These are phyloP conservation scores for Tetragnatha versicolor DNA, from an alignment of 1,140 invertebrate species.

Conservation along the genomic window DNA sequence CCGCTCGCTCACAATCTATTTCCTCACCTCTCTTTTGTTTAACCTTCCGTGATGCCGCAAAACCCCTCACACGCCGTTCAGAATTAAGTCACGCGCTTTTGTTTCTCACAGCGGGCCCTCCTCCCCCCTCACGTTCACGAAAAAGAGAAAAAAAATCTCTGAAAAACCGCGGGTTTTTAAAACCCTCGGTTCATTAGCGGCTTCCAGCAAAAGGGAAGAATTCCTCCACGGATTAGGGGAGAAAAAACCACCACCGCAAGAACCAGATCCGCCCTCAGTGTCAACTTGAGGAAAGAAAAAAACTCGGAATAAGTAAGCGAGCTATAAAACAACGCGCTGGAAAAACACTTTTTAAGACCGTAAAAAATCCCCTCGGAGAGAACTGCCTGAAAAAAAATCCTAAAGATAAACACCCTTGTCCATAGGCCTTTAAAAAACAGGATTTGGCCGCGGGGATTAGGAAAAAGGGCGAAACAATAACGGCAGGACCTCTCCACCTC, in stretches of 20 bases:
- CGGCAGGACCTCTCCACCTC: no score
- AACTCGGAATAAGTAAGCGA: neutral
- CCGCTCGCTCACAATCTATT: no score
- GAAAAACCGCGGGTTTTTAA: neutral
- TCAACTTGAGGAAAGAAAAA: neutral
- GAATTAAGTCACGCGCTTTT: no score
- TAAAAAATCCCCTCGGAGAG: neutral
- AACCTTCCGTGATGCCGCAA: no score
- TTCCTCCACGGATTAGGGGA: slow-evolving; percentile 20
- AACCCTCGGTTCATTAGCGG: slow-evolving; percentile 36
- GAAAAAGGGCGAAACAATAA: neutral
- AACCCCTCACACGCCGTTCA: no score
- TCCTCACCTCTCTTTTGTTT: no score
- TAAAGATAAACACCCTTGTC: slow-evolving; percentile 42
- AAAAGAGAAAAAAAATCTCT: no score
- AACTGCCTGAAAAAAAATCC: slow-evolving; percentile 11
- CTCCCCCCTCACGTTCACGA: no score
- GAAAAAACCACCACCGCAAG: neutral
- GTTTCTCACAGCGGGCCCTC: no score
- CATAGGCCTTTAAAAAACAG: slow-evolving; percentile 41
- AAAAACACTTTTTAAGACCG: neutral
- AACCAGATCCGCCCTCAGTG: slow-evolving; percentile 8
- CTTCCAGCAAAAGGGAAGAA: slow-evolving; percentile 4
- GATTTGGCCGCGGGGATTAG: slow-evolving; percentile 17
- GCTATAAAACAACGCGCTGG: neutral